Conservation (phyloP, 2,113 vertebrate genomes). For the Notothenia coriiceps region DNA sequence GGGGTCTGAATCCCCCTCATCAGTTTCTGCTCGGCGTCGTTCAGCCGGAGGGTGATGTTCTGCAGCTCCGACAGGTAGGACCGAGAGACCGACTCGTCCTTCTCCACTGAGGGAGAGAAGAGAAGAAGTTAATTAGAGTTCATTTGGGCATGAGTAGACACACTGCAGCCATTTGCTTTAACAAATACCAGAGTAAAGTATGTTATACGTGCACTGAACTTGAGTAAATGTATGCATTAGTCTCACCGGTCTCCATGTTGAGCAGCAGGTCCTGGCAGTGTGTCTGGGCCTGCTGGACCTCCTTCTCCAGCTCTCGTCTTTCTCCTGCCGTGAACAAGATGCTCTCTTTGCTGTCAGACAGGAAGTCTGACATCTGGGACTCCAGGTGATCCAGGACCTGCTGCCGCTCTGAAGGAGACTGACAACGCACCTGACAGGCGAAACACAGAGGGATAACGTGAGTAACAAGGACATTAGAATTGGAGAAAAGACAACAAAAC, state of each 20-base stretch:
- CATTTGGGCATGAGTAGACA: not conserved
- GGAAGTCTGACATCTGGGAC: constrained; percentile 90
- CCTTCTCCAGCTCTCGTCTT: constrained; percentile 88
- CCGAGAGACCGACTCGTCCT: constrained; percentile 91
- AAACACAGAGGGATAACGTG: not conserved
- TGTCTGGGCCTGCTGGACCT: constrained; percentile 88
- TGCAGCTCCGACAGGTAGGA: constrained; percentile 92
- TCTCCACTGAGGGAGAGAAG: constrained; percentile 86
- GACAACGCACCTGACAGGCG: constrained; percentile 85
- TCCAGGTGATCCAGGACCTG: constrained; percentile 90
- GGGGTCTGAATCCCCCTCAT: constrained; percentile 86
- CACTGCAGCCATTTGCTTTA: not conserved
- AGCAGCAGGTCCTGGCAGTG: constrained; percentile 90
- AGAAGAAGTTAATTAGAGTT: not conserved
- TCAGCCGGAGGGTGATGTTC: constrained; percentile 88
- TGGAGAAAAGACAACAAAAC: not conserved
- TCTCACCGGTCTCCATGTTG: constrained; percentile 92
- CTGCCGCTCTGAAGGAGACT: constrained; percentile 87
- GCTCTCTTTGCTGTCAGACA: constrained; percentile 92
- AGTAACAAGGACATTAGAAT: not conserved
- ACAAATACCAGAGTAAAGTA: too few relatives aligned
- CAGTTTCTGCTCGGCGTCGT: constrained; percentile 90
- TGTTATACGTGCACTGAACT: too few relatives aligned
- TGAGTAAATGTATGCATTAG: not conserved
- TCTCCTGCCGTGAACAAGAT: constrained; percentile 89